These are phyloP conservation scores for Drosophila bifasciata DNA, from an alignment of 1,140 invertebrate species.

Conservation along the genomic window DNA sequence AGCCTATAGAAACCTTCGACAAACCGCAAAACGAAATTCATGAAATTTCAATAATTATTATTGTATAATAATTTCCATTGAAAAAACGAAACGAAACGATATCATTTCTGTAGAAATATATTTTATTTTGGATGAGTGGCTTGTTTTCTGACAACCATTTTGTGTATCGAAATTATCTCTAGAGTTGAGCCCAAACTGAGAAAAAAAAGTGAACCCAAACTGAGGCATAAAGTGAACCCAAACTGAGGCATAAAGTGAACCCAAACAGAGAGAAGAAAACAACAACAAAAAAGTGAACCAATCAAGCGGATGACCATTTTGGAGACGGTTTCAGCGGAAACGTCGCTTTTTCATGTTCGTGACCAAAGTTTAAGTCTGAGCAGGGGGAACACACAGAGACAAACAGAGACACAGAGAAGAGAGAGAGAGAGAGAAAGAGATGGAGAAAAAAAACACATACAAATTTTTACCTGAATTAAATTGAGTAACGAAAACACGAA, in stretches of 20 bases:
- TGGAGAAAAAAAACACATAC: slow-evolving; percentile 45
- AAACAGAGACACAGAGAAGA: slow-evolving; percentile 32
- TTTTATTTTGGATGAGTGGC: neutral
- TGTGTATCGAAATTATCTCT: slow-evolving; percentile 46
- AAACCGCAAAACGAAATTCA: slow-evolving; percentile 41
- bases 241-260: slow-evolving; percentile 27
- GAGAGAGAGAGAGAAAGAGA: slow-evolving; percentile 20
- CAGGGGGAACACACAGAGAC: slow-evolving; percentile 30
- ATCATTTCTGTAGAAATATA: slow-evolving; percentile 26
- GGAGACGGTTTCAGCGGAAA: slow-evolving; percentile 73
- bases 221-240: slow-evolving; percentile 9
- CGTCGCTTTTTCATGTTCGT: slow-evolving; percentile 80
- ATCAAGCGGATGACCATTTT: slow-evolving; percentile 77
- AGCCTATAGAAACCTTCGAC: slow-evolving; percentile 8
- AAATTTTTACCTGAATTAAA: slow-evolving; percentile 82
- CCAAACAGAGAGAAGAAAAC: neutral
- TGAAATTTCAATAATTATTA: slow-evolving; percentile 39
- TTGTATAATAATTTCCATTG: slow-evolving; percentile 45
- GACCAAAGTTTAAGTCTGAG: slow-evolving; percentile 69
- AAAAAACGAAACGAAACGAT: slow-evolving; percentile 37
- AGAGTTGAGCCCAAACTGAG: slow-evolving; percentile 24
- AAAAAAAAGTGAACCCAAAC: slow-evolving; percentile 20
- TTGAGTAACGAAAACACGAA: slow-evolving; percentile 82
- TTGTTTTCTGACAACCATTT: slow-evolving; percentile 57
- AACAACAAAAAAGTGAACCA: slow-evolving; percentile 65